Evolutionary conservation across 2,113 vertebrate genomes (phyloP).

Genomic region (Clupea harengus): DNA sequence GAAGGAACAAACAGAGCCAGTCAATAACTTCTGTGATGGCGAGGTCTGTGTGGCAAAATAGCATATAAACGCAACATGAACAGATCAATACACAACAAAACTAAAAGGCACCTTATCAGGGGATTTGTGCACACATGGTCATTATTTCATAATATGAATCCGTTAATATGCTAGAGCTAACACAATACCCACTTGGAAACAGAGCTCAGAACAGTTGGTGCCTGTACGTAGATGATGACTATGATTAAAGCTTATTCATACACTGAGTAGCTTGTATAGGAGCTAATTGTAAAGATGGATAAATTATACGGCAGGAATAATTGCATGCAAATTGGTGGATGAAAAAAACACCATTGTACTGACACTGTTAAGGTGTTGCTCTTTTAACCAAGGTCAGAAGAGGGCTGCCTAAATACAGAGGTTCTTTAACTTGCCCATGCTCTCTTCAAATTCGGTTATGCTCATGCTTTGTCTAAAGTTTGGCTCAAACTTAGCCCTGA

Average conservation of each 20-base stretch:
- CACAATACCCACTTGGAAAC: background rate
- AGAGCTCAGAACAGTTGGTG: background rate
- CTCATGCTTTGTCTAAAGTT: background rate
- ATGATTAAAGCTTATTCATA: background rate
- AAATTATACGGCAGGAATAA: background rate
- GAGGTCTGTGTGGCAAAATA: background rate
- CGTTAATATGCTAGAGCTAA: background rate
- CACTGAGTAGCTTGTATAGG: background rate
- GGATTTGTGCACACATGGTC: background rate
- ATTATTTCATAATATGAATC: background rate
- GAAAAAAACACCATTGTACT: background rate
- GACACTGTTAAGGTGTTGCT: background rate
- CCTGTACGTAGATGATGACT: background rate
- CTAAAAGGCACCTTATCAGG: background rate
- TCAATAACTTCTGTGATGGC: background rate
- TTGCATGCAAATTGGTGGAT: background rate
- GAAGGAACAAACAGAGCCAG: background rate
- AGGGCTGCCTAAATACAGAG: background rate
- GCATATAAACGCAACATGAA: no score
- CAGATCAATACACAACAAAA: no score
- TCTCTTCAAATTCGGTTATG: background rate
- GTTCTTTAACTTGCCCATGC: background rate
- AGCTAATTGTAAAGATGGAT: conserved; percentile 3
- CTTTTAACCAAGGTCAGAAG: background rate
- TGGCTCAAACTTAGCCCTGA: background rate